phyloP scores from a whole-genome alignment of 2,113 vertebrate species.

The Oryzias celebensis region DNA sequence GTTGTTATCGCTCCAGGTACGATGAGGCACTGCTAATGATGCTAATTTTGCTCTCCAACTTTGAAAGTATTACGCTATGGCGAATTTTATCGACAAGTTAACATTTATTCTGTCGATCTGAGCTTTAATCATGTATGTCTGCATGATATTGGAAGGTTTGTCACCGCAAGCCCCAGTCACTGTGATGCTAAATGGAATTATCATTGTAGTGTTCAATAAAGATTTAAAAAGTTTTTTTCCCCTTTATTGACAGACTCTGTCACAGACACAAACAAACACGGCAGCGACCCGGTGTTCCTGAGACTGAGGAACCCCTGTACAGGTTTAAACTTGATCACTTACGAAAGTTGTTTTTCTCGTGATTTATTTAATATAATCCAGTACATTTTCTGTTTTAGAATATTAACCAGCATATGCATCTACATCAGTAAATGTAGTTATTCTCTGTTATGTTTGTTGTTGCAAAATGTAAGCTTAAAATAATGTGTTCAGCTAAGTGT shows the following conservation, averaged over 20 bases:
- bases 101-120: no score
- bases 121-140: no score
- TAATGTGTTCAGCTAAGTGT: no score
- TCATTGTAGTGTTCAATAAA: not conserved
- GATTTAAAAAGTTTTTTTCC: not conserved
- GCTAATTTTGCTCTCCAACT: constrained; percentile 6
- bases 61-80: not conserved
- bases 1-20: constrained; percentile 75
- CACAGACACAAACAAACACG: constrained; percentile 34
- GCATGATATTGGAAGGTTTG: no score
- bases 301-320: constrained; percentile 74
- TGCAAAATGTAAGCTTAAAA: no score
- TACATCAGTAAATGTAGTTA: not conserved
- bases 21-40: constrained; percentile 10
- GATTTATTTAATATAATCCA: not conserved
- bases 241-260: constrained; percentile 65
- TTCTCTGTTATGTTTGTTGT: not conserved
- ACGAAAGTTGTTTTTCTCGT: not conserved
- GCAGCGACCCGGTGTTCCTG: constrained; percentile 69
- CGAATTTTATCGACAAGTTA: no score
- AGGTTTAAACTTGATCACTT: constrained; percentile 50
- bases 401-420: not conserved
- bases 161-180: no score
- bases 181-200: no score
- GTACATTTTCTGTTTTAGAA: not conserved